Base-by-base conservation (phyloP, 2,888 invertebrate species). In the Periphyllus acericola region DNA sequence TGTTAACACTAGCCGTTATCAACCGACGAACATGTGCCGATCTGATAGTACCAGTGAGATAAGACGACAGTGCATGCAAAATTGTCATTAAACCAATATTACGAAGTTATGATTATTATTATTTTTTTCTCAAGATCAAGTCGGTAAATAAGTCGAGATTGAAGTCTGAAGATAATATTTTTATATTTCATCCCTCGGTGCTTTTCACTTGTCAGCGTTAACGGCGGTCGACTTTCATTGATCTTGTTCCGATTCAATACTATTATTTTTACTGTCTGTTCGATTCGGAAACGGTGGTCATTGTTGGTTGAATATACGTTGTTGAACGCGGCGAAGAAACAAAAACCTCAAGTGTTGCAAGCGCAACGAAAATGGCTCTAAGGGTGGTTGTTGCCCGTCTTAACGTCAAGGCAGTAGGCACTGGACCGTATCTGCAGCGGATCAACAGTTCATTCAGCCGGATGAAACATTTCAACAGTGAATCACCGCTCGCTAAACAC, bases 401-500 rank as follows among this genome's bases (percentile, higher is more conserved):
- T 17, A 32, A 75, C 4, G 14, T 60, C 1, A 85, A 71, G n/a
- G 19, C 86, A 21, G 25, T 86, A 14, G 4, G 29, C 19, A 17
- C 36, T 21, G 29, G 55, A 36, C 21, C 86, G 9, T 40, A 21
- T n/a, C 1, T 72, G 36, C 29, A 72, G 55, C 79, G 71, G 17
- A 6, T 55, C 17, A 87, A 87, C 46, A 32, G 46, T 84, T 46
- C 81, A 66, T 74, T 87, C 25, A 75, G 29, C 25, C 71, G 87
- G 8, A 40, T 66, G 40, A 87, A 87, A 81, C 81, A 87, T 74
- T 87, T 87, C 46, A 74, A 81, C 14, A 74, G 9, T 1, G 40
- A 87, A 19, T 81, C 74, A 8, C 87, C 87, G 6, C 25, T 87
- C 25, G 55, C 40, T 19, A 87, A 87, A 66, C 74, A 87, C 21